Base-by-base conservation (phyloP, 2,888 invertebrate genomes). In the Tenthredo notha region DNA sequence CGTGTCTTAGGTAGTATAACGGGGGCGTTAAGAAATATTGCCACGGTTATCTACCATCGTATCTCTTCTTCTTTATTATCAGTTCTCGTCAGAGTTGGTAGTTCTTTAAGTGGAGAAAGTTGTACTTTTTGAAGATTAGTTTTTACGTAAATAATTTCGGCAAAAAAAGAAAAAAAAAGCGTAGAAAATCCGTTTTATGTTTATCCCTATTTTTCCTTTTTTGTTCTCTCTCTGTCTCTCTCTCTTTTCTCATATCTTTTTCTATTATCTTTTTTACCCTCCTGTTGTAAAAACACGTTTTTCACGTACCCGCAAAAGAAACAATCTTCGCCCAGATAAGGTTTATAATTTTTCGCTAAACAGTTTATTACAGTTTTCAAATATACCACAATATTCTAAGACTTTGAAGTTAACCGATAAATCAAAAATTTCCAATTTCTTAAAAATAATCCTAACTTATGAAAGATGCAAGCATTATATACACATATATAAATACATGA, bases 31-130 rank as follows among this genome's bases (percentile, higher is more conserved):
- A 80, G 67, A 67, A 83, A 83, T 83, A 83, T 83, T 67, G n/a
- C 83, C 83, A 33, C 43, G 83, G 83, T 37, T 83, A 83, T 83
- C 83, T 47, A 83, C 67, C 47, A 47, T 21, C 67, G 67, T 83
- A 83, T 83, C 83, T 67, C 83, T 67, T n/a, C 83, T 83, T 83
- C 67, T 83, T 67, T 50, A 83, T 83, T 83, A 83, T 83, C 83
- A 83, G 80, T 43, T 43, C 80, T 37, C 80, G 80, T 80, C 40
- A 61, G 61, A 61, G 37, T 40, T 37, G 40, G 83, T 70, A 67
- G 83, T 83, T 70, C 83, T 83, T 67, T 83, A 83, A 83, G 83
- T 83, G 83, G 83, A 83, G 83, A 83, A 83, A 67, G 83, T 83
- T 83, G 83, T 83, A 83, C 70, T 83, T 83, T 67, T 47, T 67